These are phyloP conservation scores for Halcyon leucocephala DNA, from an alignment of 2,797 vertebrate species.

Conservation along the genomic window DNA sequence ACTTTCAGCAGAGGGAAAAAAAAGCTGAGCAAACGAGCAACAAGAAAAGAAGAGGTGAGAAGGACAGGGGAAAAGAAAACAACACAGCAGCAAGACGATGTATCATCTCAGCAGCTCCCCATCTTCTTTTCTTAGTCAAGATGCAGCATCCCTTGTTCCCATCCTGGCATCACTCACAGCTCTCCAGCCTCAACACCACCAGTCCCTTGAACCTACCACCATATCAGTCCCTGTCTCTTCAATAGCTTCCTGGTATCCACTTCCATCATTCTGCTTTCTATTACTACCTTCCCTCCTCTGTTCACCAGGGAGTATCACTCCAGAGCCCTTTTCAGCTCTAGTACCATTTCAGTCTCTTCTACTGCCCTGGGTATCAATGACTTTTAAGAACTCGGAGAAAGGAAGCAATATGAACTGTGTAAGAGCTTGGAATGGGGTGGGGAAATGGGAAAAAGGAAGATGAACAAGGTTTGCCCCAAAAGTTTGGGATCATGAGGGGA, in stretches of 20 bases:
- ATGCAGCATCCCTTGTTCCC: background rate
- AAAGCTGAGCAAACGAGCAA: background rate
- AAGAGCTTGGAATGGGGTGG: background rate
- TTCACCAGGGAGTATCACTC: background rate
- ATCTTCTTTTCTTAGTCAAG: background rate
- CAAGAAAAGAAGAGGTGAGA: background rate
- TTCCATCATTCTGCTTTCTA: background rate
- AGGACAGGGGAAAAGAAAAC: background rate
- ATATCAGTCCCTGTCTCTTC: background rate
- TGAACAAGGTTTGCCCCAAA: background rate
- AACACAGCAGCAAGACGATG: fast-evolving
- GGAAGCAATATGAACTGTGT: background rate
- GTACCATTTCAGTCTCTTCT: background rate
- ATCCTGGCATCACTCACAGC: background rate
- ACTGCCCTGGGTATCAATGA: background rate
- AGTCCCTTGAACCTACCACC: background rate
- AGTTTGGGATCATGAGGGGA: background rate
- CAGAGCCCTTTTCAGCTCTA: background rate
- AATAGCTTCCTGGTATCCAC: background rate
- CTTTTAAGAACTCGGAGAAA: background rate
- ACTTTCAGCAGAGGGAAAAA: background rate
- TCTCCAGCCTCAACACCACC: background rate
- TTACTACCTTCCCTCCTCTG: background rate
- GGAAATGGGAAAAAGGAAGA: background rate
- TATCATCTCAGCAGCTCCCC: background rate